Conservation (phyloP, 2,797 vertebrate species). For the Premnoplex brunnescens region DNA sequence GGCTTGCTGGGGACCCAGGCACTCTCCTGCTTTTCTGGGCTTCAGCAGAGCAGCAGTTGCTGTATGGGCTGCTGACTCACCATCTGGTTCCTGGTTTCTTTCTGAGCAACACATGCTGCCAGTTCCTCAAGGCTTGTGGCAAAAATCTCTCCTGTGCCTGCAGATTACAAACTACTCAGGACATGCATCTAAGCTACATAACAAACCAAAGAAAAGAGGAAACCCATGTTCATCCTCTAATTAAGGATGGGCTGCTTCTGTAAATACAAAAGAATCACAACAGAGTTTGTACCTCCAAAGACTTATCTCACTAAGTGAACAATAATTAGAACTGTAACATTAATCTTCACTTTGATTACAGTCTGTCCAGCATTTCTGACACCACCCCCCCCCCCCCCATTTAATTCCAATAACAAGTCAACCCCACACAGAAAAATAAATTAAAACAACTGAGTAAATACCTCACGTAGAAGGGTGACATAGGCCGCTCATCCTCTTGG, state of each 20-base stretch:
- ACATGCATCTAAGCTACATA: not conserved
- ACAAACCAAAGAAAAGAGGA: not conserved
- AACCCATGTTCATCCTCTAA: not conserved
- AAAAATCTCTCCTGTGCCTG: not conserved
- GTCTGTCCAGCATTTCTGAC: not conserved
- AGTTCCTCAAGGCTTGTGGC: not conserved
- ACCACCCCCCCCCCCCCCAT: not conserved
- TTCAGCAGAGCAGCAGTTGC: not conserved
- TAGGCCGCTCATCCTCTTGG: constrained; percentile 87
- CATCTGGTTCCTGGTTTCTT: constrained; percentile 11
- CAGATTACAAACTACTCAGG: not conserved
- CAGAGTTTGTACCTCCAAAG: not conserved
- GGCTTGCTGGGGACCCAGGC: not conserved
- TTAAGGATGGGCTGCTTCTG: not conserved
- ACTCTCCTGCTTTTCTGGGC: not conserved
- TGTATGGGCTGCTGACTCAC: not conserved
- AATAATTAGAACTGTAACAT: not conserved
- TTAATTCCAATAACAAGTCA: not conserved
- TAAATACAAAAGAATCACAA: not conserved
- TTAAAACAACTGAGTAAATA: constrained; percentile 67
- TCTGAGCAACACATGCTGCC: not conserved
- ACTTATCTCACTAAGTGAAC: not conserved
- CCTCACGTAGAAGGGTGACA: constrained; percentile 94
- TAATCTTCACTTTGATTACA: not conserved
- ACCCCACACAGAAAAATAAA: not conserved